Evolutionary conservation across 2,113 vertebrate genomes (phyloP).

Genomic region (Patagioenas fasciata): DNA sequence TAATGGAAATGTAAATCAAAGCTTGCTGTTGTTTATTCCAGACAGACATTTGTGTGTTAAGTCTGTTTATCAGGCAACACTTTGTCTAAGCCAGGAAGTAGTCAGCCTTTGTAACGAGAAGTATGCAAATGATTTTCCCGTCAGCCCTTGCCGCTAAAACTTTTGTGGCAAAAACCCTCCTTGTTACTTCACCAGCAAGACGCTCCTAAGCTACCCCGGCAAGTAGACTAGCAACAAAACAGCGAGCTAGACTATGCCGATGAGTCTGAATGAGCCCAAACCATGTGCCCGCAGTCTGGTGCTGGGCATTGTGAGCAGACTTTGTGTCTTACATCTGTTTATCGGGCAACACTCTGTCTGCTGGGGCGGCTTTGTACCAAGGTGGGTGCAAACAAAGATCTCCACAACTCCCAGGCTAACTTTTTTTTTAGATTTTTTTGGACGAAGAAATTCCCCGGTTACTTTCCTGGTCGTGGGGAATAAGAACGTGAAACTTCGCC

Average conservation of each 20-base stretch:
- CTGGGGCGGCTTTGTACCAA: conserved; percentile 64
- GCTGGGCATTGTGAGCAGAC: conserved; percentile 74
- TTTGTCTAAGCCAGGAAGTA: conserved; percentile 83
- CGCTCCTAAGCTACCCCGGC: conserved; percentile 67
- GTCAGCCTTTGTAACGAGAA: conserved; percentile 80
- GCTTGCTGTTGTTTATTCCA: conserved; percentile 82
- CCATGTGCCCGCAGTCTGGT: conserved; percentile 74
- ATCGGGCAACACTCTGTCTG: conserved; percentile 73
- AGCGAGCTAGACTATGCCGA: conserved; percentile 67
- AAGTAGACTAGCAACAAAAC: conserved; percentile 73
- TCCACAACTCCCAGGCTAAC: conserved; percentile 28
- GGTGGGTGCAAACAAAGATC: conserved; percentile 58
- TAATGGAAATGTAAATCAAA: conserved; percentile 83
- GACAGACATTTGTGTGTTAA: conserved; percentile 84
- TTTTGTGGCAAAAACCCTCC: conserved; percentile 68
- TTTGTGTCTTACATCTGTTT: conserved; percentile 75
- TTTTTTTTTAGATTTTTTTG: background rate
- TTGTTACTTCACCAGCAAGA: conserved; percentile 72
- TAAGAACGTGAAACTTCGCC: background rate
- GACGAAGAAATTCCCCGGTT: background rate
- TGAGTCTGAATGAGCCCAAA: conserved; percentile 71
- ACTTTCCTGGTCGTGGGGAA: background rate
- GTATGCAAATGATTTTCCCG: conserved; percentile 81
- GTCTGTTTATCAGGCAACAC: conserved; percentile 83
- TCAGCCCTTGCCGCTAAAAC: conserved; percentile 71